phyloP scores from a whole-genome alignment of 1,140 invertebrate genomes.

The Ganaspis sp. region DNA sequence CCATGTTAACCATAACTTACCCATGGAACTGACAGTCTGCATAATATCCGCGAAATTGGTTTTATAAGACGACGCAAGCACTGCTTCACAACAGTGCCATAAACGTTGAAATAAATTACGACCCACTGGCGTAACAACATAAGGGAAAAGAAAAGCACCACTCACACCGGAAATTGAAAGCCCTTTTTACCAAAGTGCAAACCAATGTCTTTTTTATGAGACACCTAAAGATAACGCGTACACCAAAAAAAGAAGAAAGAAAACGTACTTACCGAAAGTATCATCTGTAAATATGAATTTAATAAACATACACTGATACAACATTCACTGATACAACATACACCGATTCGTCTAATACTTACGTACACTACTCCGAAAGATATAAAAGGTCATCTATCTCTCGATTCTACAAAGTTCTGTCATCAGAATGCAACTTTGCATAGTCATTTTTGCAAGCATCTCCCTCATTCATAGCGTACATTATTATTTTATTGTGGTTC shows the following conservation, averaged over 20 bases:
- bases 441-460: neutral
- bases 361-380: no score
- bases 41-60: slow-evolving; percentile 76
- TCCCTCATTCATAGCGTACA: slow-evolving; percentile 32
- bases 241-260: slow-evolving; percentile 35
- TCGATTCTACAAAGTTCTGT: neutral
- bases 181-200: neutral
- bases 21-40: slow-evolving; percentile 73
- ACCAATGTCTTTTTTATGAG: neutral
- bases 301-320: no score
- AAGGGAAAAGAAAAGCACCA: slow-evolving; percentile 26
- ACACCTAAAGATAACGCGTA: neutral
- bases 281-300: no score
- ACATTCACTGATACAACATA: no score
- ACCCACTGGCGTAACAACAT: slow-evolving; percentile 64
- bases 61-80: slow-evolving; percentile 74
- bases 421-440: neutral
- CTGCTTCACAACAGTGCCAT: slow-evolving; percentile 73
- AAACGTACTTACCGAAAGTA: no score
- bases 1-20: slow-evolving; percentile 71
- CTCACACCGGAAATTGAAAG: slow-evolving; percentile 9
- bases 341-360: no score
- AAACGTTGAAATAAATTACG: slow-evolving; percentile 73
- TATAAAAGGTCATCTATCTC: neutral
- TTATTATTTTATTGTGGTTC: slow-evolving; percentile 68